phyloP scores from a whole-genome alignment of 1,140 invertebrate species.

The Pogonomyrmex californicus region DNA sequence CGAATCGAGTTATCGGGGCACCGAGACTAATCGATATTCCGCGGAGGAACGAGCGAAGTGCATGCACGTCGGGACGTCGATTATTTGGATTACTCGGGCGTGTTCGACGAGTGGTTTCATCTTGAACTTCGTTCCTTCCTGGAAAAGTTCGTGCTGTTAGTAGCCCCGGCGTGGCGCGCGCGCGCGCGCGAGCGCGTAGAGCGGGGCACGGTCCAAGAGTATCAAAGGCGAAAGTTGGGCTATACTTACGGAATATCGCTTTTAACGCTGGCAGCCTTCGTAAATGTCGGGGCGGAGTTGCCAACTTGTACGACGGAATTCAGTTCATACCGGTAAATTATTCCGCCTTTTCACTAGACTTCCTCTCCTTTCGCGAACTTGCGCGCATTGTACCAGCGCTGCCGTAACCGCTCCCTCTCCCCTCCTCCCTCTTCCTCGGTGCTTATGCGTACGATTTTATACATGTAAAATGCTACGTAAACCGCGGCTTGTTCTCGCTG shows the following conservation, averaged over 20 bases:
- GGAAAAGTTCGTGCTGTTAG: slow-evolving; percentile 73
- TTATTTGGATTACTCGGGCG: slow-evolving; percentile 75
- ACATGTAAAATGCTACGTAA: slow-evolving; percentile 60
- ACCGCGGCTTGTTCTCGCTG: slow-evolving; percentile 52
- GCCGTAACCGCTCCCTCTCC: background rate
- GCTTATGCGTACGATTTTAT: slow-evolving; percentile 62
- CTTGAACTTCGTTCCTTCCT: slow-evolving; percentile 72
- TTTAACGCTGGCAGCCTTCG: slow-evolving; percentile 71
- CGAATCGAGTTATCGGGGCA: slow-evolving; percentile 42
- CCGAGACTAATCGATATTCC: slow-evolving; percentile 70
- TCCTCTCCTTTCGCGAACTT: slow-evolving; percentile 54
- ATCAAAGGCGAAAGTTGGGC: slow-evolving; percentile 78
- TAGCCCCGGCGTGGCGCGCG: slow-evolving; percentile 53
- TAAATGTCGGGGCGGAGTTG: slow-evolving; percentile 76
- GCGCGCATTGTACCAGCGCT: slow-evolving; percentile 57
- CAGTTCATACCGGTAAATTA: slow-evolving; percentile 76
- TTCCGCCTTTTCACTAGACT: slow-evolving; percentile 69
- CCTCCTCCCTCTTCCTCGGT: background rate
- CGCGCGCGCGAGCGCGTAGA: slow-evolving; percentile 45
- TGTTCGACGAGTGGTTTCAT: slow-evolving; percentile 74
- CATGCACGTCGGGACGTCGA: slow-evolving; percentile 61
- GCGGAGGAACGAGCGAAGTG: slow-evolving; percentile 44
- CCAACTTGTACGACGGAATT: slow-evolving; percentile 74
- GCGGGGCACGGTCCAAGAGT: slow-evolving; percentile 66
- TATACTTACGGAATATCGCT: slow-evolving; percentile 78